Evolutionary conservation across 2,797 vertebrate genomes (phyloP).

Genomic region (Syndactyla subalaris): DNA sequence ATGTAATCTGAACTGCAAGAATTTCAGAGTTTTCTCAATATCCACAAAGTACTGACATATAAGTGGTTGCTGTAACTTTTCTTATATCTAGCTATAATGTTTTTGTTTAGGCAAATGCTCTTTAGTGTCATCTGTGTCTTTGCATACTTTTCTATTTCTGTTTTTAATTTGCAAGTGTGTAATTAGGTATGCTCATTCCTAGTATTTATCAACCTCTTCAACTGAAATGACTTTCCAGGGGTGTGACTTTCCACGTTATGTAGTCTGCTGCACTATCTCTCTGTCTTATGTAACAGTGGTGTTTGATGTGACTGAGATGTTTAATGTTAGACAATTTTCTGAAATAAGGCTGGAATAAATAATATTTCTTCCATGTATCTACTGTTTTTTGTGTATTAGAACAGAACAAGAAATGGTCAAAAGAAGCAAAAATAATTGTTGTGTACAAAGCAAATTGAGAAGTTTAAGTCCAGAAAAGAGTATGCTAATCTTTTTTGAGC

Average conservation of each 20-base stretch:
- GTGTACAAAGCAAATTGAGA: not conserved
- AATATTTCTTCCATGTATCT: not conserved
- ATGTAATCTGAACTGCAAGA: not conserved
- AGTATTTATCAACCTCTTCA: not conserved
- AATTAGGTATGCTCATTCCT: not conserved
- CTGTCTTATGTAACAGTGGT: not conserved
- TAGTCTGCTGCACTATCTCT: not conserved
- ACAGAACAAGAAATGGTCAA: not conserved
- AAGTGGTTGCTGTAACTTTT: not conserved
- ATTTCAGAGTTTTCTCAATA: not conserved
- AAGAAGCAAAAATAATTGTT: not conserved
- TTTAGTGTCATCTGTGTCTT: not conserved
- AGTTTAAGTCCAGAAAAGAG: not conserved
- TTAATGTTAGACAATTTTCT: not conserved
- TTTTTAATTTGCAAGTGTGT: not conserved
- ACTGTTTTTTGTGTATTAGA: not conserved
- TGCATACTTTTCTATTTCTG: not conserved
- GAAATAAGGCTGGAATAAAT: not conserved
- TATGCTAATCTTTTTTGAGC: not conserved
- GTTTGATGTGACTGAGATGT: not conserved
- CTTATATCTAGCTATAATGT: not conserved
- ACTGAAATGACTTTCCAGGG: not conserved
- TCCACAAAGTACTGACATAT: not conserved
- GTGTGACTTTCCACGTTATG: not conserved
- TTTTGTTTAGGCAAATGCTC: not conserved